Conservation (phyloP, 2,888 invertebrate genomes). For the Phasia obesa region DNA sequence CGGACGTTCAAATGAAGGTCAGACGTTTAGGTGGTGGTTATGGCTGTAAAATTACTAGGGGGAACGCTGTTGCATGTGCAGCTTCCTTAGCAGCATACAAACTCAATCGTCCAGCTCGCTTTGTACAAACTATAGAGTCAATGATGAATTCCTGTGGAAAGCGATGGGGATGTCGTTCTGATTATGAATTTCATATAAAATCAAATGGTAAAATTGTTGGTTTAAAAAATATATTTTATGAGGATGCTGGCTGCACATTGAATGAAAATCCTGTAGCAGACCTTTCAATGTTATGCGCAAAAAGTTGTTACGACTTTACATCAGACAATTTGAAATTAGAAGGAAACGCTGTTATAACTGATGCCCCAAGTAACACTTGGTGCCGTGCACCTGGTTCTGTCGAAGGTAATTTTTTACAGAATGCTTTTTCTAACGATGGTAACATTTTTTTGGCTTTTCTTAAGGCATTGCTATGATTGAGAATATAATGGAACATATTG, state of each 20-base stretch:
- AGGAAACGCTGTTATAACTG: conserved; percentile 86
- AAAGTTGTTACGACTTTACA: conserved; percentile 85
- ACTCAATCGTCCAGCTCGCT: conserved; percentile 85
- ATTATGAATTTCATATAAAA: conserved; percentile 86
- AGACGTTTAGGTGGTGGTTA: conserved; percentile 90
- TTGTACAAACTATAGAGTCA: conserved; percentile 87
- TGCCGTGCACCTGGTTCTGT: conserved; percentile 85
- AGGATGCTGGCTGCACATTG: conserved; percentile 83
- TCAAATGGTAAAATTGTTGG: conserved; percentile 86
- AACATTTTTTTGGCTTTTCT: neutral
- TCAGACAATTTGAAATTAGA: conserved; percentile 86
- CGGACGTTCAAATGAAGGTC: conserved; percentile 87
- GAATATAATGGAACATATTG: conserved; percentile 86
- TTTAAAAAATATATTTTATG: conserved; percentile 84
- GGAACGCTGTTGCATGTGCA: conserved; percentile 85
- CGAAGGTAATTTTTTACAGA: conserved; percentile 81
- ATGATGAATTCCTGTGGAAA: conserved; percentile 88
- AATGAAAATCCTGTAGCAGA: conserved; percentile 83
- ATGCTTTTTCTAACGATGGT: neutral
- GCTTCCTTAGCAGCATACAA: conserved; percentile 87
- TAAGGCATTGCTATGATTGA: conserved; percentile 84
- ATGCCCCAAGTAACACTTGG: conserved; percentile 87
- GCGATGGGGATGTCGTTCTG: conserved; percentile 84
- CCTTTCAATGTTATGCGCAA: conserved; percentile 75
- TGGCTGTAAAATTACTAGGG: conserved; percentile 88